Evolutionary conservation across 2,888 invertebrate genomes (phyloP), one percentile per base, ranked within the genome.

Genomic region (Caradrina kadenii): DNA sequence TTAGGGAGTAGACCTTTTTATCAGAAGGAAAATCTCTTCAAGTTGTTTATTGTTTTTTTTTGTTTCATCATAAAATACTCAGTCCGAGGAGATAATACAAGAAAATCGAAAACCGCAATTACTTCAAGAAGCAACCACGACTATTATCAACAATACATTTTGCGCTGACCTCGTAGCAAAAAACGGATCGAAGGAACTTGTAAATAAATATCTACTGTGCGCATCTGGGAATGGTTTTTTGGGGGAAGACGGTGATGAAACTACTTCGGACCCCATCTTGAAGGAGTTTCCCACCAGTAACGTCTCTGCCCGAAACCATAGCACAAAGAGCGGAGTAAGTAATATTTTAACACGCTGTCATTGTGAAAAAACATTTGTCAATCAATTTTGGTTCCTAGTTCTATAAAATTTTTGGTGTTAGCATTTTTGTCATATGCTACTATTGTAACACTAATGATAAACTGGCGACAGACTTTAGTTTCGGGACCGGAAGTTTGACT

Each of bases 161-260:
- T 79, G 79, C 31, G 8, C 39, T 6, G 53, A 53, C 19, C 31
- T 49, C 22, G 21, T 66, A 3, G n/a, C 55, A 19, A 60, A 35
- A 17, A 31, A 52, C 0, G 48, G 31, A 26, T 67, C 55, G 13
- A 66, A 42, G 45, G 49, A 62, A 49, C 15, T 69, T 2, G 22
- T 69, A 8, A 8, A 78, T 39, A 60, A 66, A 60, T 77, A 73
- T 61, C 22, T 77, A 3, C 11, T 77, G 6, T 77, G 77, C 50
- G 62, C 73, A 5, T 73, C 63, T 56, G 63, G 67, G 1, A 61
- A 53, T 21, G 65, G 62, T 0, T 50, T 59, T 11, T 21, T 73
- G 31, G 55, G 59, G 1, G 61, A 67, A 50, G 26, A 69, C 8
- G 63, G n/a, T 4, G 42, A 49, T 15, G 55, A 69, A 22, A n/a